These are phyloP conservation scores for Phenganax subtilis DNA, from an alignment of 92 coral and sea anemone species.

Conservation along the genomic window DNA sequence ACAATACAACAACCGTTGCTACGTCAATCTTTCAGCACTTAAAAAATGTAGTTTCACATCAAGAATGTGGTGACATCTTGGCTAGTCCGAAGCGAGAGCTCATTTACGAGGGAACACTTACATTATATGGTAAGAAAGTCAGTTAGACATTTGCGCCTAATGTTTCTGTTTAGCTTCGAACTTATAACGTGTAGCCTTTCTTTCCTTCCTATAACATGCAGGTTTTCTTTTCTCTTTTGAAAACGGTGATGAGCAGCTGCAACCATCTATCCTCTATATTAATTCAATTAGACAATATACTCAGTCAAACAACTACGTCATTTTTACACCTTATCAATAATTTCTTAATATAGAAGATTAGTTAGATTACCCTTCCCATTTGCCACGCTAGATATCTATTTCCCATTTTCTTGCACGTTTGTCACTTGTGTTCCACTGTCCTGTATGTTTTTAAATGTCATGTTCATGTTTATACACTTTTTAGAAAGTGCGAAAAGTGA, in stretches of 20 bases:
- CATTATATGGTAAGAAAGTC: slow-evolving; percentile 59
- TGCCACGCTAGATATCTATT: neutral
- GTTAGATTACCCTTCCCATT: neutral
- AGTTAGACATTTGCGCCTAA: neutral
- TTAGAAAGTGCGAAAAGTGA: slow-evolving; percentile 89
- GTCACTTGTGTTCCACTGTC: neutral
- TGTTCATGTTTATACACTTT: slow-evolving; percentile 11
- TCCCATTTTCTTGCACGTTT: neutral
- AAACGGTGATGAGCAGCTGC: too few relatives aligned
- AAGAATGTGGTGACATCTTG: slow-evolving; percentile 83
- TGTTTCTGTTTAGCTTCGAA: neutral
- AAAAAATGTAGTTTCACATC: slow-evolving; percentile 68
- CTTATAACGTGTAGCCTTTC: neutral
- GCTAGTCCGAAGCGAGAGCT: slow-evolving; percentile 89
- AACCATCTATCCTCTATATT: too few relatives aligned
- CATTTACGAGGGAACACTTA: slow-evolving; percentile 78
- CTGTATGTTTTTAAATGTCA: neutral
- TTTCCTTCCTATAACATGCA: too few relatives aligned
- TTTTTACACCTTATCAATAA: too few relatives aligned
- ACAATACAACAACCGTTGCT: neutral
- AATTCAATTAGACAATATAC: too few relatives aligned
- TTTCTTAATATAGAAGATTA: neutral
- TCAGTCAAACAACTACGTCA: too few relatives aligned
- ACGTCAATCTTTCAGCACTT: slow-evolving; percentile 53
- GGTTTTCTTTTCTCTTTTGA: too few relatives aligned